A percentile compares a stretch with the other conserved stretches of the same genome.
Conservation (phyloP, 1,140 invertebrate species). For the Brachionus koreanus region DNA sequence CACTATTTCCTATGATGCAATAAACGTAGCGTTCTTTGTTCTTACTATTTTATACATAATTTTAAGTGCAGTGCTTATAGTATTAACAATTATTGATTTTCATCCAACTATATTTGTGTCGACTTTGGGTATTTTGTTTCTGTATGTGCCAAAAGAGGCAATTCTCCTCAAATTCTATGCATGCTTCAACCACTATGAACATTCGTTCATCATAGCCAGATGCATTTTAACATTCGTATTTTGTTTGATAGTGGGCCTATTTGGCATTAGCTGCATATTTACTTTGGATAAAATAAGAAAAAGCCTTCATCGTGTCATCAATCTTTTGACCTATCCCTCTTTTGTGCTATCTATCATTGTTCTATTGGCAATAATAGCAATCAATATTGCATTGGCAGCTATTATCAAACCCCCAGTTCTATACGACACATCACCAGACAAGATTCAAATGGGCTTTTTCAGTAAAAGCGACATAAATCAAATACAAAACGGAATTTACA, state of each 20-base stretch:
- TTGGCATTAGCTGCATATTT: not conserved
- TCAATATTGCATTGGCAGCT: not conserved
- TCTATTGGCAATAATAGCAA: not conserved
- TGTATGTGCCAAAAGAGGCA: not conserved
- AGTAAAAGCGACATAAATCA: not conserved
- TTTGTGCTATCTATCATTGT: not conserved
- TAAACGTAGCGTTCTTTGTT: constrained; percentile 14
- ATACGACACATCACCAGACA: not conserved
- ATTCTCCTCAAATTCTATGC: constrained; percentile 18
- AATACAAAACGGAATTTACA: not conserved
- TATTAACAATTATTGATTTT: not conserved
- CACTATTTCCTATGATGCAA: not conserved
- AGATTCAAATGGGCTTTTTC: constrained; percentile 7
- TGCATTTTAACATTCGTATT: constrained; percentile 29
- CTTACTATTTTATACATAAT: constrained; percentile 26
- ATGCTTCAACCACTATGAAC: not conserved
- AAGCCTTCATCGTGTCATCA: not conserved
- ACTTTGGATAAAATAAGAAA: not conserved
- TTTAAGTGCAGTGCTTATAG: not conserved
- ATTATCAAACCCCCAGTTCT: not conserved
- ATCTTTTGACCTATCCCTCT: not conserved
- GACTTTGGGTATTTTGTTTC: not conserved
- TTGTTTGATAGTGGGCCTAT: not conserved
- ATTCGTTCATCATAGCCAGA: not conserved
- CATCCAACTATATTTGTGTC: not conserved